phyloP scores from a whole-genome alignment of 1,140 invertebrate genomes.

The Scaptomyza hsui region DNA sequence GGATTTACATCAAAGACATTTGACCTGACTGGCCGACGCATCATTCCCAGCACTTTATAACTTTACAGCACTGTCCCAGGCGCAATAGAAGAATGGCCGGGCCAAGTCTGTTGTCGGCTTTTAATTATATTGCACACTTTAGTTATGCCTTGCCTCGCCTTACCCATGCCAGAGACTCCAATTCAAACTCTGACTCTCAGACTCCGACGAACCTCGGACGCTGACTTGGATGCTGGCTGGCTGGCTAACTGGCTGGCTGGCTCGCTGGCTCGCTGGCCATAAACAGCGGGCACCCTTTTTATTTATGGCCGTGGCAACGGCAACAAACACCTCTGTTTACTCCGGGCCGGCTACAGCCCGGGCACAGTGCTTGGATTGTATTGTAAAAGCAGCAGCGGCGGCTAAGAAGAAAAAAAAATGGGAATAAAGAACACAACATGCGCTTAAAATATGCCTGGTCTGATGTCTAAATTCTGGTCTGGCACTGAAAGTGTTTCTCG shows the following conservation, averaged over 20 bases:
- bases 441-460: slow-evolving; percentile 57
- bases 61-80: slow-evolving; percentile 68
- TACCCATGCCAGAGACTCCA: slow-evolving; percentile 61
- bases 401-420: slow-evolving; percentile 5
- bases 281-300: slow-evolving; percentile 81
- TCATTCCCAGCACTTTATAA: slow-evolving; percentile 62
- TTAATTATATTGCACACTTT: slow-evolving; percentile 84
- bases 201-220: slow-evolving; percentile 24
- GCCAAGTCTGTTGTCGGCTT: slow-evolving; percentile 76
- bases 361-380: slow-evolving; percentile 31
- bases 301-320: slow-evolving; percentile 71
- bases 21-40: slow-evolving; percentile 28
- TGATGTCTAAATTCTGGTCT: slow-evolving; percentile 74
- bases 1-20: slow-evolving; percentile 72
- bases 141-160: slow-evolving; percentile 66
- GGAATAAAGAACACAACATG: slow-evolving; percentile 16
- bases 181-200: slow-evolving; percentile 30
- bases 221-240: slow-evolving; percentile 30
- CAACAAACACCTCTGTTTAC: slow-evolving; percentile 82
- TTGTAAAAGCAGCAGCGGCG: slow-evolving; percentile 45
- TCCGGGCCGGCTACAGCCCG: slow-evolving; percentile 30
- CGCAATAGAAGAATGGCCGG: slow-evolving; percentile 71
- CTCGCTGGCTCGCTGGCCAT: slow-evolving; percentile 65
- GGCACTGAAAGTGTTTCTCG: slow-evolving; percentile 74
- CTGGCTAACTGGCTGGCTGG: slow-evolving; percentile 36